Evolutionary conservation across 2,888 invertebrate genomes (phyloP).

Genomic region (Stenchaetothrips biformis): DNA sequence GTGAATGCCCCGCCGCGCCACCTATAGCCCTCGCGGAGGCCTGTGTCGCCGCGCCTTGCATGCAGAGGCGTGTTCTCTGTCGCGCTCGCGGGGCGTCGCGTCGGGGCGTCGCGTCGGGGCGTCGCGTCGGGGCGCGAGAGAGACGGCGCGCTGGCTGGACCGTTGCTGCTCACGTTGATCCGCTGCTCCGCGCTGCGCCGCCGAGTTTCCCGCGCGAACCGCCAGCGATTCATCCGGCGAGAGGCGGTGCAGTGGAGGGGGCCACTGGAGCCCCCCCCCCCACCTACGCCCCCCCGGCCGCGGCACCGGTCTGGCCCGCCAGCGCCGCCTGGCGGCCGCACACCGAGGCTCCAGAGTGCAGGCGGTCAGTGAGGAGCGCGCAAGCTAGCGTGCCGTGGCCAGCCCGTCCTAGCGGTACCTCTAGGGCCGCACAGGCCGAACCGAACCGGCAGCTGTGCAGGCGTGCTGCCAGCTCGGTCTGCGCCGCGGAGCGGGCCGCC

Average conservation of each 20-base stretch:
- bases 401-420: conserved; percentile 10
- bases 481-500: background rate
- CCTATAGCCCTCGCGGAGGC: background rate
- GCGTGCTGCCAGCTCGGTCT: background rate
- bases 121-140: no score
- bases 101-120: no score
- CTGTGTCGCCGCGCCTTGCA: no score
- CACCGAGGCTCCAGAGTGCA: conserved; percentile 6
- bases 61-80: no score
- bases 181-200: background rate
- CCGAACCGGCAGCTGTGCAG: background rate
- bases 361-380: conserved; percentile 17
- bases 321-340: conserved; percentile 20
- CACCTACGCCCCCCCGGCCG: background rate
- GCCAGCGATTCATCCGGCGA: background rate
- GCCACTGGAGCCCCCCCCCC: background rate
- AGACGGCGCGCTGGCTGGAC: background rate
- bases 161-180: background rate
- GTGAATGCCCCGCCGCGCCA: background rate
- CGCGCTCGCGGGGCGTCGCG: background rate
- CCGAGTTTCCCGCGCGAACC: background rate
- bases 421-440: background rate
- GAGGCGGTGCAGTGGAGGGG: no score
- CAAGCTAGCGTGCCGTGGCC: conserved; percentile 5
- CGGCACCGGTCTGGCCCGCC: background rate